Conservation (phyloP, 2,888 invertebrate genomes). For the Cerceris rybyensis region DNA sequence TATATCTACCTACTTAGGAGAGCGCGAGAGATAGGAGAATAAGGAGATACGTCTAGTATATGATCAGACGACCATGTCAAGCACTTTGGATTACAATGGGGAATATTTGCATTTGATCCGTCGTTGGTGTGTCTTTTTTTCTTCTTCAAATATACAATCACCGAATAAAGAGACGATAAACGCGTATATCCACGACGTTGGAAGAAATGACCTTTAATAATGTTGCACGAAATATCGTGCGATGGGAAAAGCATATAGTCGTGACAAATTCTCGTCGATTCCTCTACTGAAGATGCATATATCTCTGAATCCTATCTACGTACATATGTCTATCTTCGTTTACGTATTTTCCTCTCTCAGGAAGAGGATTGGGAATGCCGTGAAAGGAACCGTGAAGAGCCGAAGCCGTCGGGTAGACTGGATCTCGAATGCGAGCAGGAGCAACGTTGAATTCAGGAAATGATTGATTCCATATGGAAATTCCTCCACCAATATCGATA, state of each 20-base stretch:
- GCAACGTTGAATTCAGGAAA: slow-evolving; percentile 55
- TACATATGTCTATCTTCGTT: slow-evolving; percentile 60
- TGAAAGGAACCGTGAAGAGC: slow-evolving; percentile 64
- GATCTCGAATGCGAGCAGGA: slow-evolving; percentile 52
- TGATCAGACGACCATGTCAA: background rate
- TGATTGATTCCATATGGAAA: slow-evolving; percentile 57
- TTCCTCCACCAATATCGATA: slow-evolving; percentile 45
- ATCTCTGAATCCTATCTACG: slow-evolving; percentile 51
- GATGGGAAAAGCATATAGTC: slow-evolving; percentile 19
- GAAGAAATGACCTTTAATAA: slow-evolving; percentile 34
- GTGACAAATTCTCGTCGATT: slow-evolving; percentile 48
- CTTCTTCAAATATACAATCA: slow-evolving; percentile 7
- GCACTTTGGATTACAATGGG: background rate
- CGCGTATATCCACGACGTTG: slow-evolving; percentile 5
- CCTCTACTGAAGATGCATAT: slow-evolving; percentile 36
- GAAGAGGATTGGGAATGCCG: slow-evolving; percentile 52
- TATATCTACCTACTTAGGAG: too few species aligned
- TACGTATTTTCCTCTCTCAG: slow-evolving; percentile 57
- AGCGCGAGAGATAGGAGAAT: background rate
- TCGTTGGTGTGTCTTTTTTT: background rate
- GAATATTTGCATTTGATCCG: background rate
- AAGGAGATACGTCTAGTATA: slow-evolving; percentile 11
- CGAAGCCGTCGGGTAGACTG: slow-evolving; percentile 40
- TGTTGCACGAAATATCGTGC: slow-evolving; percentile 38
- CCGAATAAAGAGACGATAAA: background rate